Evolutionary conservation across 2,888 invertebrate species (phyloP).

Genomic region (Scaptomyza polygonia): DNA sequence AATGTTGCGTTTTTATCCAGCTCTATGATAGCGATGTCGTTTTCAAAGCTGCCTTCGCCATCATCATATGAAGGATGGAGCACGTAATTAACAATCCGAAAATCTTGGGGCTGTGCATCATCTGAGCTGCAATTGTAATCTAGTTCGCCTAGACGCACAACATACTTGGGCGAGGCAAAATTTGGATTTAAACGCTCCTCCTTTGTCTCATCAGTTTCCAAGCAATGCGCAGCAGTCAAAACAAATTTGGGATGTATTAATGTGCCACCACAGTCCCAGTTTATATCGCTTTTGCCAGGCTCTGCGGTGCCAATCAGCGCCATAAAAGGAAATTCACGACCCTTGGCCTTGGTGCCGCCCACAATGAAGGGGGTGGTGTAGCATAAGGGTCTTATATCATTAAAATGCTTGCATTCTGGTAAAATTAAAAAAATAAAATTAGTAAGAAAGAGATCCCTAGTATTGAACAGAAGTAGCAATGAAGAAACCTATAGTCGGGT

Average conservation of each 20-base stretch:
- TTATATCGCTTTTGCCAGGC: conserved; percentile 21
- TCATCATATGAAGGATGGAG: conserved; percentile 84
- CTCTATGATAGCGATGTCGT: conserved; percentile 86
- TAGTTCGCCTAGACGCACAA: conserved; percentile 83
- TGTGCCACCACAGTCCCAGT: conserved; percentile 86
- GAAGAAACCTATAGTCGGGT: no score
- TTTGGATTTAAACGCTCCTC: conserved; percentile 64
- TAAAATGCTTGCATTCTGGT: conserved; percentile 60
- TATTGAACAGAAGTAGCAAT: no score
- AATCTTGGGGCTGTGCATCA: conserved; percentile 76
- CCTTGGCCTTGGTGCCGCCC: conserved; percentile 66
- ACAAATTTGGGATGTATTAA: conserved; percentile 86
- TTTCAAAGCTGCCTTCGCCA: conserved; percentile 76
- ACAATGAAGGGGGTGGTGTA: conserved; percentile 63
- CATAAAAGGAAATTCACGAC: conserved; percentile 82
- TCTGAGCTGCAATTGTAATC: conserved; percentile 74
- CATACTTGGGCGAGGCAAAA: conserved; percentile 58
- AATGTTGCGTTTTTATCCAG: conserved; percentile 82
- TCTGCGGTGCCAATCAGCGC: conserved; percentile 67
- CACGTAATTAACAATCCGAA: conserved; percentile 72
- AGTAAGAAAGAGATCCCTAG: background rate
- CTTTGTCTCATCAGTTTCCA: conserved; percentile 59
- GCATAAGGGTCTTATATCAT: conserved; percentile 47
- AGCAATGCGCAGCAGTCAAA: conserved; percentile 87
- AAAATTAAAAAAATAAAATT: background rate